Conservation (phyloP, 1,140 invertebrate genomes). For the Drosophila willistoni region DNA sequence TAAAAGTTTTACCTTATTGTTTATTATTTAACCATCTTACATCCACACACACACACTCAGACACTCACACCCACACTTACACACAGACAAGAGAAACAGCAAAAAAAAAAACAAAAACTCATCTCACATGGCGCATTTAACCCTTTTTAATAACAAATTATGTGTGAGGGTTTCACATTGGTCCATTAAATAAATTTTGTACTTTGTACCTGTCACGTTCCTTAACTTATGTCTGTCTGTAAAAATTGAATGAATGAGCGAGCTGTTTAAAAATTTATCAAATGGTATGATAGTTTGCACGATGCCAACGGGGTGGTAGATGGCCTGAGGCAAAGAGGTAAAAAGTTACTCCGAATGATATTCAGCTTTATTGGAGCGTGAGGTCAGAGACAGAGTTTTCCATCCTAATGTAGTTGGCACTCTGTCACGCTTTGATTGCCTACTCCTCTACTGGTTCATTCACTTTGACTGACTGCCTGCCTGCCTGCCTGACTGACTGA, state of each 20-base stretch:
- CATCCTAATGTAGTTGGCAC: constrained; percentile 21
- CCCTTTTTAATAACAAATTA: constrained; percentile 54
- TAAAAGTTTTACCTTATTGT: background rate
- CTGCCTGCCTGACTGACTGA: constrained; percentile 10
- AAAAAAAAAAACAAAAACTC: background rate
- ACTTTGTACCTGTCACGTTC: constrained; percentile 32
- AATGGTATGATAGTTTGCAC: constrained; percentile 19
- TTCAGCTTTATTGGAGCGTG: constrained; percentile 38
- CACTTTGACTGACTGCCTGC: constrained; percentile 2
- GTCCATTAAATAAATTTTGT: constrained; percentile 26
- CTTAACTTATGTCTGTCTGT: constrained; percentile 39
- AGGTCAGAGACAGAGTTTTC: constrained; percentile 28
- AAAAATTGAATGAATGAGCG: constrained; percentile 18
- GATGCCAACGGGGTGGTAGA: background rate
- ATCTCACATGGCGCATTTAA: constrained; percentile 23
- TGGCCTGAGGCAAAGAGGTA: background rate
- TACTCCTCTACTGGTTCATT: constrained; percentile 17
- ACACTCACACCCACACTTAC: background rate
- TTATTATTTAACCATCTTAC: background rate
- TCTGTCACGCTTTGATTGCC: constrained; percentile 66
- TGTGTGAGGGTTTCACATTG: constrained; percentile 15
- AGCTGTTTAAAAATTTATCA: constrained; percentile 59
- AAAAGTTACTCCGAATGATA: constrained; percentile 1
- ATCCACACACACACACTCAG: too few relatives aligned
- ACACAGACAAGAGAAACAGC: background rate